A percentile compares a stretch with the other conserved stretches of the same genome.
Conservation (phyloP, 2,888 invertebrate genomes). For the Andrena haemorrhoa region DNA sequence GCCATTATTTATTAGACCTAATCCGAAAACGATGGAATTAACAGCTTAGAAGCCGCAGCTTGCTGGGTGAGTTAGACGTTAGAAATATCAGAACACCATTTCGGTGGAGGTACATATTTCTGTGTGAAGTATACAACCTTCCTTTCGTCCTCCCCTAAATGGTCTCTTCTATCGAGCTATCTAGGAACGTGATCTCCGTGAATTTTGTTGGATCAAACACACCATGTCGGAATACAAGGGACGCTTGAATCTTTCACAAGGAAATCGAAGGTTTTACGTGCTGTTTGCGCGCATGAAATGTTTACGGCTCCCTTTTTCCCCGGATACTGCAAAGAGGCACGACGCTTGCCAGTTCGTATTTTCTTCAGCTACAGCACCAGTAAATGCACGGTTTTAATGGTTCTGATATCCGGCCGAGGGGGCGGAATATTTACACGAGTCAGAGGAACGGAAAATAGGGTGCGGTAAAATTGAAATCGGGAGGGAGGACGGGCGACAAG, state of each 20-base stretch:
- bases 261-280: background rate
- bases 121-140: no score
- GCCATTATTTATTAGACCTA: background rate
- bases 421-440: slow-evolving; percentile 22
- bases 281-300: background rate
- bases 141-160: no score
- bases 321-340: no score
- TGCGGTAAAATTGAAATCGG: slow-evolving; percentile 34
- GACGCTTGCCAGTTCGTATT: background rate
- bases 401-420: background rate
- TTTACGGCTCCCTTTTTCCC: background rate
- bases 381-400: slow-evolving; percentile 12
- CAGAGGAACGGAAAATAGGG: slow-evolving; percentile 19
- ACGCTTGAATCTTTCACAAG: background rate
- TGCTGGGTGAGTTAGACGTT: background rate
- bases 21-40: background rate
- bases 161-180: no score
- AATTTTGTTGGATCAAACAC: no score
- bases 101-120: background rate
- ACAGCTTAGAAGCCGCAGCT: background rate
- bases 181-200: no score
- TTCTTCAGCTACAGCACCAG: background rate
- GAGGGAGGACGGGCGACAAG: background rate
- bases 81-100: background rate
- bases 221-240: background rate